Evolutionary conservation across 2,113 vertebrate species (phyloP).

Genomic region (Microtus montanus): DNA sequence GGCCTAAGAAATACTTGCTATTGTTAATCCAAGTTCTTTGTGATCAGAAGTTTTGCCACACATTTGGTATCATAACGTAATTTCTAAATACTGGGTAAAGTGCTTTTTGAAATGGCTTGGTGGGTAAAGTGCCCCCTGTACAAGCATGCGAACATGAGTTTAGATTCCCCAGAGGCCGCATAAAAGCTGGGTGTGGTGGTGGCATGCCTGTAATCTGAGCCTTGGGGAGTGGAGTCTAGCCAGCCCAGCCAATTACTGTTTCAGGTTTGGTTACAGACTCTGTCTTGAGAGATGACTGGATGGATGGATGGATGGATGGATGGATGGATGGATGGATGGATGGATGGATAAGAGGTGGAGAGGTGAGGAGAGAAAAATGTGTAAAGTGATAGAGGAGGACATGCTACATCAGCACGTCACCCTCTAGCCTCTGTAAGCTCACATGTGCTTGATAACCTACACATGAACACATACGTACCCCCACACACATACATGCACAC

Average conservation of each 20-base stretch:
- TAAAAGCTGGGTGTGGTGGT: not conserved
- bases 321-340: no score
- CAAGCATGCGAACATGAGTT: not conserved
- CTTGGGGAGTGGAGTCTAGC: no score
- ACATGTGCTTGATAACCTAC: not conserved
- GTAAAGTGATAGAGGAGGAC: not conserved
- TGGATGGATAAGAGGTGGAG: no score
- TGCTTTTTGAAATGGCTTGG: not conserved
- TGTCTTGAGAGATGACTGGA: no score
- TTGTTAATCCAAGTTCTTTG: not conserved
- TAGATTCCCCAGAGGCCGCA: not conserved
- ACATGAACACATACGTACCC: not conserved
- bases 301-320: no score
- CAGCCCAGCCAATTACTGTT: not conserved
- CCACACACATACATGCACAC: not conserved
- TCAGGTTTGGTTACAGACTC: not conserved
- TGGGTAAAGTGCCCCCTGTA: no score
- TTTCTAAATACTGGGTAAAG: slow-evolving; percentile 44
- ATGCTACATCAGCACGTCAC: no score
- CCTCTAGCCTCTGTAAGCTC: not conserved
- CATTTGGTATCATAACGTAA: not conserved
- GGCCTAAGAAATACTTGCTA: not conserved
- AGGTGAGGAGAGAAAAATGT: not conserved
- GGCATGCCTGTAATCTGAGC: not conserved
- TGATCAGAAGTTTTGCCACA: slow-evolving; percentile 26